phyloP scores from a whole-genome alignment of 2,888 invertebrate species.

The Cylloceria caligata region DNA sequence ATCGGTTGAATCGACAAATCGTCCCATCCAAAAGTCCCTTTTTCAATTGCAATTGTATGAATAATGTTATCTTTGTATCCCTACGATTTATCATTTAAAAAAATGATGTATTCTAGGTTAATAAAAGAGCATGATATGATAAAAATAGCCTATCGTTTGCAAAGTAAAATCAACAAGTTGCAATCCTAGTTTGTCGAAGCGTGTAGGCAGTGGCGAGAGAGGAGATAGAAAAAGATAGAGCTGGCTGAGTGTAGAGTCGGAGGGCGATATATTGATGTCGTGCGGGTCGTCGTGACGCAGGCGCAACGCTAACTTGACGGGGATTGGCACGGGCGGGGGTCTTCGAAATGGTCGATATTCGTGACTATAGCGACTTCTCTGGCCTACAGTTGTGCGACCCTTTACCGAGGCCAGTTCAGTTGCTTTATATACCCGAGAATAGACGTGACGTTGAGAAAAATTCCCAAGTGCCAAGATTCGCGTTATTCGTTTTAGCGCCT shows the following conservation, averaged over 20 bases:
- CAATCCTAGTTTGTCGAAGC: conserved; percentile 50
- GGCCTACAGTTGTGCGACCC: conserved; percentile 81
- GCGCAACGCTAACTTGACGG: conserved; percentile 73
- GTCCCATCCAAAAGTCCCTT: too few species aligned
- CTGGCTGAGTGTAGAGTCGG: conserved; percentile 50
- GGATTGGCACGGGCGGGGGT: conserved; percentile 80
- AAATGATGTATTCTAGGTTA: not conserved
- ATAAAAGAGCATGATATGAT: conserved; percentile 15
- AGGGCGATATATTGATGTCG: conserved; percentile 78
- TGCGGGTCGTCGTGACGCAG: conserved; percentile 76
- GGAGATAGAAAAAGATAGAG: conserved; percentile 28
- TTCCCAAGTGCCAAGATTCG: not conserved
- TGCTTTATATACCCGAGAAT: conserved; percentile 61
- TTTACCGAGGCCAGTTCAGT: conserved; percentile 76
- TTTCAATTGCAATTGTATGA: too few species aligned
- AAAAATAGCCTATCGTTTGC: conserved; percentile 46
- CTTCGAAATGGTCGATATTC: conserved; percentile 83
- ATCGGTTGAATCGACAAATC: not conserved
- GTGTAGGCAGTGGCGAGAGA: conserved; percentile 42
- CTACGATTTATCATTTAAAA: too few species aligned
- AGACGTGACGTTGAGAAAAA: conserved; percentile 16
- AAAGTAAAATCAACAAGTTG: conserved; percentile 66
- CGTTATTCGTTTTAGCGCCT: not conserved
- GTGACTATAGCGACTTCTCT: conserved; percentile 78
- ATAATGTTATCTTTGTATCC: too few species aligned